Conservation (phyloP, 1,140 invertebrate genomes). For the Drosophila ogumai region DNA sequence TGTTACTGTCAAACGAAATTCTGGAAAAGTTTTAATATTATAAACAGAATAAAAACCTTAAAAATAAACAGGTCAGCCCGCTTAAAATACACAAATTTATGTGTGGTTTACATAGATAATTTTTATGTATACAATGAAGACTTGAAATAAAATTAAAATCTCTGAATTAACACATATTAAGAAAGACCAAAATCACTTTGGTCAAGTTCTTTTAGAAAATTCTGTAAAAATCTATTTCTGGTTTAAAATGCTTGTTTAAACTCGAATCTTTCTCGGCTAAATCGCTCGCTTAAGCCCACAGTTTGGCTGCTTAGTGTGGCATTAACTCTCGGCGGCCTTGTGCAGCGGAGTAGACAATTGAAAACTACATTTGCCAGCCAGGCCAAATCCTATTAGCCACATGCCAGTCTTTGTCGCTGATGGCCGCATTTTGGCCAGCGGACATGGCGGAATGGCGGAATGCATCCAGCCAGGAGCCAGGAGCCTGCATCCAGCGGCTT, state of each 20-base stretch:
- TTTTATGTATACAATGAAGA: background rate
- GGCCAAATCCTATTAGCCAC: constrained; percentile 77
- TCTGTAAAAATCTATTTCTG: background rate
- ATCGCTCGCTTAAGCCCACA: constrained; percentile 8
- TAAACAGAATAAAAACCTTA: background rate
- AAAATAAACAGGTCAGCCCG: too few species aligned
- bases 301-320: constrained; percentile 42
- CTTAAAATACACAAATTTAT: too few species aligned
- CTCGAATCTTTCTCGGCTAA: background rate
- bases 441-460: constrained; percentile 52
- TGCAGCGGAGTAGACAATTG: constrained; percentile 71
- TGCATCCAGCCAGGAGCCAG: constrained; percentile 35
- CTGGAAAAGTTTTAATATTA: background rate
- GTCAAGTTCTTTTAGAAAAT: background rate
- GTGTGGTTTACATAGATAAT: too few species aligned
- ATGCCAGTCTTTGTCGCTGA: constrained; percentile 60
- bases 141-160: background rate
- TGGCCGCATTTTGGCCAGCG: constrained; percentile 59
- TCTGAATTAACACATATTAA: background rate
- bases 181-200: background rate
- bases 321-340: constrained; percentile 62
- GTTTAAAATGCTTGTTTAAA: background rate
- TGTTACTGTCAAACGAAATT: too few species aligned
- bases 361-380: constrained; percentile 43
- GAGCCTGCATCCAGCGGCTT: constrained; percentile 33